These are phyloP conservation scores for Aeoliscus strigatus DNA, from an alignment of 2,797 vertebrate genomes.

Conservation along the genomic window DNA sequence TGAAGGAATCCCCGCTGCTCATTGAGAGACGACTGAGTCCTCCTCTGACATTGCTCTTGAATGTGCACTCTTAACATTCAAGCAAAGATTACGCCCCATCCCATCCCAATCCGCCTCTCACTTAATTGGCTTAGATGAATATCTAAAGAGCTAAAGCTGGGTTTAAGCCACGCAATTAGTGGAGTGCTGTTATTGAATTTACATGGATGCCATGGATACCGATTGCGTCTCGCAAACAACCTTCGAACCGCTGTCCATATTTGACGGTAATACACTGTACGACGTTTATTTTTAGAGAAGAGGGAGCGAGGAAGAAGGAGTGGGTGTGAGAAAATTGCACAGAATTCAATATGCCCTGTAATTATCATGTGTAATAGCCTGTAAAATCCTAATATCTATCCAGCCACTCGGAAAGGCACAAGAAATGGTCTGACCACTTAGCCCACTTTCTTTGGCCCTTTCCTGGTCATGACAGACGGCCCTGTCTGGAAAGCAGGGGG, in stretches of 20 bases:
- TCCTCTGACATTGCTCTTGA: conserved; percentile 43
- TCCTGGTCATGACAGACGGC: conserved; percentile 74
- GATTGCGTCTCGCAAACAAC: conserved; percentile 56
- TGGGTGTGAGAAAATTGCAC: conserved; percentile 61
- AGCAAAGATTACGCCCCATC: conserved; percentile 50
- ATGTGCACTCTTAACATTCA: conserved; percentile 51
- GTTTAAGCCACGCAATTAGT: conserved; percentile 64
- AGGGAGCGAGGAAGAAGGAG: conserved; percentile 26
- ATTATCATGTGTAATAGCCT: conserved; percentile 83
- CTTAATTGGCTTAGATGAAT: conserved; percentile 73
- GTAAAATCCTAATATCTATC: conserved; percentile 81
- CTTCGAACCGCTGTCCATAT: conserved; percentile 46
- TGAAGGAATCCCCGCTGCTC: conserved; percentile 7
- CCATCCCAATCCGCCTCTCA: conserved; percentile 30
- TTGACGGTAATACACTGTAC: conserved; percentile 48
- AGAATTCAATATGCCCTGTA: conserved; percentile 77
- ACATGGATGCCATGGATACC: conserved; percentile 33
- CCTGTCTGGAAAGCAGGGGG: conserved; percentile 68
- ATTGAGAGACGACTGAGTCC: conserved; percentile 25
- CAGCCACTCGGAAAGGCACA: conserved; percentile 76
- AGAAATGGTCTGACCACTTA: conserved; percentile 77
- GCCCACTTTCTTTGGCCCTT: conserved; percentile 71
- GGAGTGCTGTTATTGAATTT: conserved; percentile 67
- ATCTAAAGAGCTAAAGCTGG: conserved; percentile 64
- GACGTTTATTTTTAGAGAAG: conserved; percentile 67